Base-by-base conservation (phyloP, 2,888 invertebrate genomes). In the Tipula unca region DNA sequence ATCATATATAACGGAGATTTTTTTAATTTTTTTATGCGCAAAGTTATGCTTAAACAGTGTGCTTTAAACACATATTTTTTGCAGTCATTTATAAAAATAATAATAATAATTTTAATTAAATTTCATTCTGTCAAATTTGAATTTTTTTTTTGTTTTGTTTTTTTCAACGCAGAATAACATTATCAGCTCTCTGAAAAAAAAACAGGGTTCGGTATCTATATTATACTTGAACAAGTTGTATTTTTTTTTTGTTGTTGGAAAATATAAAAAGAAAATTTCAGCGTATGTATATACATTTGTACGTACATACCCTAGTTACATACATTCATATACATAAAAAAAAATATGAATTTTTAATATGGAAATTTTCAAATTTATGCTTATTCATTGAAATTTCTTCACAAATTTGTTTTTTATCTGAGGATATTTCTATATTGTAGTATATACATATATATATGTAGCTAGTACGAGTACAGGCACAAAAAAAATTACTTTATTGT, bases 291-390 rank as follows among this genome's bases (percentile, higher is more conserved):
- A 48, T 48, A n/a, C 42, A 42, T 36, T 13, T 10, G 39, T n/a
- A 17, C 4, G n/a, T 48, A 48, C n/a, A n/a, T 48, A n/a, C n/a
- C n/a, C n/a, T n/a, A n/a, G n/a, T 1, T 17, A 48, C n/a, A 6
- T 54, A 54, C 6, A 48, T 48, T 17, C 48, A 54, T 54, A 17
- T 17, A 54, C 17, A 54, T 54, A 69, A 20, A 69, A 69, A 69
- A 69, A 69, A 69, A n/a, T 69, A 69, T 69, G 69, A 69, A 69
- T 69, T 69, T 69, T 69, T 69, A 69, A 69, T 69, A 69, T 25
- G 69, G 25, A 69, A 69, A 69, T 69, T 69, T 69, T 69, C 69
- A 69, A 69, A 69, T 69, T 69, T 69, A 69, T 69, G 69, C 69
- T 69, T 69, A 69, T 69, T 69, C 69, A 69, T 69, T 69, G 69